Conservation (phyloP, 1,140 invertebrate genomes). For the Drosophila navojoa region DNA sequence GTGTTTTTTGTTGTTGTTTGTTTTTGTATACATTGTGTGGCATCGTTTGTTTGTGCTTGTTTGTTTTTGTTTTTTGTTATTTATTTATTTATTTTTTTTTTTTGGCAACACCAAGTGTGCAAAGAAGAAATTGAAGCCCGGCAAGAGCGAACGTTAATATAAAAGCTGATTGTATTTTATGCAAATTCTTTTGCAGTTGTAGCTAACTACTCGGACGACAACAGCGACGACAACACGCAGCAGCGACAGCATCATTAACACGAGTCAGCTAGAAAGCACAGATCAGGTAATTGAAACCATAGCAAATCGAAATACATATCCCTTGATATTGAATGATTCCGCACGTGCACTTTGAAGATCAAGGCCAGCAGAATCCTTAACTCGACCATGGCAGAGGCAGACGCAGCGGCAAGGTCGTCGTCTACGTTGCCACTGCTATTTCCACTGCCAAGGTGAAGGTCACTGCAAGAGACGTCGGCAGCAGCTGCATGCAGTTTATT, state of each 20-base stretch:
- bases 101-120: conserved; percentile 40
- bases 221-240: neutral
- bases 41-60: neutral
- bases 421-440: conserved; percentile 29
- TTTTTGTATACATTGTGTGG: neutral
- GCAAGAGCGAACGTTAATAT: conserved; percentile 49
- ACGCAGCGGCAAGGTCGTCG: conserved; percentile 34
- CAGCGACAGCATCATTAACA: conserved; percentile 6
- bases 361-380: conserved; percentile 39
- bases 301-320: neutral
- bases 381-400: conserved; percentile 14
- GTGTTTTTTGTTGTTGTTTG: conserved; percentile 28
- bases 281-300: conserved; percentile 51
- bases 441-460: conserved; percentile 76
- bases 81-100: conserved; percentile 39
- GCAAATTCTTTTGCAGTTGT: conserved; percentile 63
- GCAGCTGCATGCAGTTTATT: conserved; percentile 56
- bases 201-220: neutral
- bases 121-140: conserved; percentile 63
- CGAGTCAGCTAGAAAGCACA: neutral
- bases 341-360: conserved; percentile 65
- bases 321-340: neutral
- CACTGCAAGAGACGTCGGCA: conserved; percentile 61
- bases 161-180: conserved; percentile 73
- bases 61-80: conserved; percentile 2